Evolutionary conservation across 2,888 invertebrate species (phyloP).

Genomic region (Eilema sororculum): DNA sequence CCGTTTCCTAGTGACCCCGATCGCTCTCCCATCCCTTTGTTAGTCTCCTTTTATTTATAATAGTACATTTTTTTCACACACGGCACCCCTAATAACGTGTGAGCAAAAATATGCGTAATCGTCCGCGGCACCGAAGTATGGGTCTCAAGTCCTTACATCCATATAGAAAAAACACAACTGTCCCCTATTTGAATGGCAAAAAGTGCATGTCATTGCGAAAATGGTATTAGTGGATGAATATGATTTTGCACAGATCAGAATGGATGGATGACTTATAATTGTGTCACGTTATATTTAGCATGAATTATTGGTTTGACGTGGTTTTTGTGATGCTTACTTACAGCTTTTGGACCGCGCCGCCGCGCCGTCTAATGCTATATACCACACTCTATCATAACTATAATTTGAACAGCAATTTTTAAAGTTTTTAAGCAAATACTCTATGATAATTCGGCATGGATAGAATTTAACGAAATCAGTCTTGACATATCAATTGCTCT

Average conservation of each 20-base stretch:
- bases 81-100: slow-evolving; percentile 84
- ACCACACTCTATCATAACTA: slow-evolving; percentile 23
- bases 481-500: background rate
- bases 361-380: no score
- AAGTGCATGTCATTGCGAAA: slow-evolving; percentile 85
- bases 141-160: slow-evolving; percentile 49
- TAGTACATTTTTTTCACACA: slow-evolving; percentile 86
- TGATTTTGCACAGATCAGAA: slow-evolving; percentile 82
- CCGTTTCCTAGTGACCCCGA: slow-evolving; percentile 87
- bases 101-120: slow-evolving; percentile 86
- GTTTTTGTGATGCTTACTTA: slow-evolving; percentile 64
- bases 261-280: slow-evolving; percentile 86
- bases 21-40: slow-evolving; percentile 86
- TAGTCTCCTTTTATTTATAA: slow-evolving; percentile 84
- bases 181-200: slow-evolving; percentile 86
- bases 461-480: background rate
- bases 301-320: slow-evolving; percentile 85
- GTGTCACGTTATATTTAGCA: slow-evolving; percentile 84
- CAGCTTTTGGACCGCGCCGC: slow-evolving; percentile 29
- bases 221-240: slow-evolving; percentile 85
- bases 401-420: slow-evolving; percentile 14
- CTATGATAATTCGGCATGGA: background rate
- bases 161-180: slow-evolving; percentile 81
- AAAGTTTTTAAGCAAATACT: background rate
- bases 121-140: slow-evolving; percentile 66